Evolutionary conservation across 2,888 invertebrate species (phyloP), one percentile per base, ranked within the genome.

Genomic region (Phengaris arion): DNA sequence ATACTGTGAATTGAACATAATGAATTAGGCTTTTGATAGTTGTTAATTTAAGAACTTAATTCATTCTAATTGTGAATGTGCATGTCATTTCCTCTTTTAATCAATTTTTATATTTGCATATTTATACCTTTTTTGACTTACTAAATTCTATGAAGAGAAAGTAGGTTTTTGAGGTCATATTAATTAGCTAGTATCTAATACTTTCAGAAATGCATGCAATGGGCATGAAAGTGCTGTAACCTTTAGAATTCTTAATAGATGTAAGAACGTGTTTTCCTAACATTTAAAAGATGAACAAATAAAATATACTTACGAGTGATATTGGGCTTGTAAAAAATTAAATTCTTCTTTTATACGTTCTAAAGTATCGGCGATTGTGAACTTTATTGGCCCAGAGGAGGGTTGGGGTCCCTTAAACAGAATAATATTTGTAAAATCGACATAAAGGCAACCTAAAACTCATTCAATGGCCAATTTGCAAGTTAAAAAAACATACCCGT

Each of bases 291-390:
- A 64, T 13, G 12, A 6, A 76, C 12, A 72, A 72, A 35, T 68
- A n/a, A 57, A 78, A 74, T 51, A 70, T 84, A 95, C 96, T 97
- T 94, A 98, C 98, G 96, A 96, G 93, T 98, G 98, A 93, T 98
- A 98, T 91, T 98, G 98, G 77, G 98, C 97, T 94, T 98, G 98
- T 81, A 98, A 94, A 92, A 98, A 98, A 93, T 97, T 98, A 90
- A 98, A 98, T 93, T 98, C 98, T 89, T 98, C 98, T 91, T 98
- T 98, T 84, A 98, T 98, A 87, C 98, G 95, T 92, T 98, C 98
- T 93, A 98, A 97, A 78, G 97, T 97, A 90, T 98, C 98, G 68
- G 96, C 96, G 83, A 98, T 96, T 78, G 98, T 98, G 92, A 98
- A 98, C 93, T 98, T 98, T 86, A 98, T 97, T 80, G 97, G 97